Evolutionary conservation across 2,888 invertebrate species (phyloP), one percentile per base, ranked within the genome.

Genomic region (Aspidiotus rigidus): DNA sequence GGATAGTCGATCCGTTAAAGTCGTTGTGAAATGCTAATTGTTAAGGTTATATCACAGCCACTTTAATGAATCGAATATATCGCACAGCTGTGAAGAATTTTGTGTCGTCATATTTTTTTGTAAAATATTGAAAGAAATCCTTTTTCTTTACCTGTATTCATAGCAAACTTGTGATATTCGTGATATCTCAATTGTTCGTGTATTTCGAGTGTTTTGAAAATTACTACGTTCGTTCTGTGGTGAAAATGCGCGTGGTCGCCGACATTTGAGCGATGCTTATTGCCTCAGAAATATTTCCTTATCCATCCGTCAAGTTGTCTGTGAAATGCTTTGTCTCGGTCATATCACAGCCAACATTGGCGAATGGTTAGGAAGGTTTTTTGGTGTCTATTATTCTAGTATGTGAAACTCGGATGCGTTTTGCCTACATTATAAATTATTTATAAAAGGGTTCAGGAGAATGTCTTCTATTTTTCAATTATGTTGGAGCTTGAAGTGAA

Each of bases 21-120:
- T 86, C 89, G 90, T 84, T 85, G 91, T 90, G 91, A 88, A 87
- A 86, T 87, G 84, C 82, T 76, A 74, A 74, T 62, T 71, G 79
- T 79, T 79, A 78, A 74, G 77, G 77, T 85, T 92, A 89, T 92
- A 93, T 93, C 93, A 93, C 93, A 93, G 93, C 93, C 92, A 91
- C 90, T 93, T 93, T 93, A 92, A 91, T 89, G 88, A 88, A 86
- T 86, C 88, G 42, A 63, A 56, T 57, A 53, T 16, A 28, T 28
- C 28, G 28, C 28, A 28, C 49, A 49, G 55, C 39, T 55, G 28
- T 17, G 54, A 42, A 11, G 49, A 49, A 6, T 49, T 28, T 28
- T 5, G 28, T 28, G 5, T 28, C 28, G 28, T 28, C 5, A 28
- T 28, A 28, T 28, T 28, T 28, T 28, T 28, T 5, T 28, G n/a